Evolutionary conservation across 2,113 vertebrate species (phyloP).

Genomic region (Cynopterus brachyotis): DNA sequence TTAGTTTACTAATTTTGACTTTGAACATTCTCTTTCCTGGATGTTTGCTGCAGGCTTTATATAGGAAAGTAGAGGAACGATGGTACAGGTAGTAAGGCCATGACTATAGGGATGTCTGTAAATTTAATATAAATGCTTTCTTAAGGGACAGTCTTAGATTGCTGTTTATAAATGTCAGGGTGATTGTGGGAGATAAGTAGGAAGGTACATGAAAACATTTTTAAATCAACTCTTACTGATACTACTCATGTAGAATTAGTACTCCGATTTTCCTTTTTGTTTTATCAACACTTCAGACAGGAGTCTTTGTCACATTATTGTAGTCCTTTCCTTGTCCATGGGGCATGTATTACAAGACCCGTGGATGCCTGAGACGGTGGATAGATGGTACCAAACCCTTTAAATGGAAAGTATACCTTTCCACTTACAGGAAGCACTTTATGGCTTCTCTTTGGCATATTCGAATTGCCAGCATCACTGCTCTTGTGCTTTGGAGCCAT

Average conservation of each 20-base stretch:
- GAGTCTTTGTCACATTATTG: background rate
- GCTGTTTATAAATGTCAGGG: background rate
- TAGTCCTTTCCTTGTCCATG: background rate
- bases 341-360: background rate
- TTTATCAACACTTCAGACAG: background rate
- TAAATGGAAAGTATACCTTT: too few relatives aligned
- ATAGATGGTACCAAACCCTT: background rate
- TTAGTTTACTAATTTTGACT: background rate
- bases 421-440: background rate
- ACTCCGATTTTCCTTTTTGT: background rate
- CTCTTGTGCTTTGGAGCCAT: background rate
- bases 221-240: background rate
- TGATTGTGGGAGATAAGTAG: background rate
- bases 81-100: background rate
- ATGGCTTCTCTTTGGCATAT: background rate
- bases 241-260: background rate
- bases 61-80: background rate
- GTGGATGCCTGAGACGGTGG: background rate
- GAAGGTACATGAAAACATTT: background rate
- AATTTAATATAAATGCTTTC: background rate
- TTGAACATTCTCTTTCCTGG: background rate
- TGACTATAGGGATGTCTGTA: background rate
- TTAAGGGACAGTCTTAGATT: background rate
- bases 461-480: background rate
- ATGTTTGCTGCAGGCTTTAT: background rate